Evolutionary conservation across 2,888 invertebrate genomes (phyloP).

Genomic region (Ceriagrion tenellum): DNA sequence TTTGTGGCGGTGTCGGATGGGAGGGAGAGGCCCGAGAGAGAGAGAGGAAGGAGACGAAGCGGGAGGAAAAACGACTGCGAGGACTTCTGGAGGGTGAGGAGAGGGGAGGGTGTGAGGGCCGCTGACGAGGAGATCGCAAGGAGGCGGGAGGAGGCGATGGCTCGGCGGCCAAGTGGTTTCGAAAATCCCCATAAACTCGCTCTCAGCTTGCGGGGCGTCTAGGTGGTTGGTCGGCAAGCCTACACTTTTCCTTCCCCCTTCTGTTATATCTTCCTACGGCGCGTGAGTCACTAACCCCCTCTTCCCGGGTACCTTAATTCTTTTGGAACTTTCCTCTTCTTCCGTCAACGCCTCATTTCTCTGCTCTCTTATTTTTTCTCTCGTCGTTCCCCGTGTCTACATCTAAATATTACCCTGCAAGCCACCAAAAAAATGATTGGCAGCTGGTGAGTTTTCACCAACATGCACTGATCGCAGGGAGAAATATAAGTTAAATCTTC

Average conservation of each 20-base stretch:
- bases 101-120: too few relatives aligned
- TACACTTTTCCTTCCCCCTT: background rate
- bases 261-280: background rate
- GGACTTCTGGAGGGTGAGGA: too few relatives aligned
- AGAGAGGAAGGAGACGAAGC: background rate
- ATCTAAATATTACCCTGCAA: too few relatives aligned
- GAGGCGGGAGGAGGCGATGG: background rate
- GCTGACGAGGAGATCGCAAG: too few relatives aligned
- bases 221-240: background rate
- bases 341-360: background rate
- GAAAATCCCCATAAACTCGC: background rate
- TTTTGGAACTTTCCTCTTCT: background rate
- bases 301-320: background rate
- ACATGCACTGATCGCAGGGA: too few relatives aligned
- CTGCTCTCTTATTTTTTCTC: background rate
- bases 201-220: background rate
- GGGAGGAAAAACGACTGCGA: too few relatives aligned
- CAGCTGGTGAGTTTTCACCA: too few relatives aligned
- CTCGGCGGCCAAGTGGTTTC: background rate
- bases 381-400: too few relatives aligned
- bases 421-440: too few relatives aligned
- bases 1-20: background rate
- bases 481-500: too few relatives aligned
- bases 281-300: conserved; percentile 32
- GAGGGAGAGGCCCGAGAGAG: background rate